Percentiles rank a stretch among this genome's conserved stretches.
phyloP scores from a whole-genome alignment of 2,888 invertebrate species.

The Lissocephala sabroskyi region DNA sequence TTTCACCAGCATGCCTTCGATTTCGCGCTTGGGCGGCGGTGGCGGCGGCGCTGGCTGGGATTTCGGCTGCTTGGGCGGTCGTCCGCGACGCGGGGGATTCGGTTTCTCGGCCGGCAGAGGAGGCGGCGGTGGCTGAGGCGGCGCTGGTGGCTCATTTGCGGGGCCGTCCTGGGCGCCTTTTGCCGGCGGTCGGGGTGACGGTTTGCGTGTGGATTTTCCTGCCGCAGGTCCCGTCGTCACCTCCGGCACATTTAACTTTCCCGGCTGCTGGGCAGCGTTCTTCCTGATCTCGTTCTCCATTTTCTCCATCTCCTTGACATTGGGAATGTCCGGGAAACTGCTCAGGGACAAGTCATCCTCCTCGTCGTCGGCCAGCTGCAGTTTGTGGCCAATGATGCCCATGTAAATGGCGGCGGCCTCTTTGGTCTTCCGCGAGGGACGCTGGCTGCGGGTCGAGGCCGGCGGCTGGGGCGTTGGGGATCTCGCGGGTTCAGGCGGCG shows the following conservation, averaged over 20 bases:
- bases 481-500: background rate
- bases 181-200: constrained; percentile 8
- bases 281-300: constrained; percentile 76
- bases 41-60: constrained; percentile 27
- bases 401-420: constrained; percentile 83
- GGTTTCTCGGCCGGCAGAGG: constrained; percentile 18
- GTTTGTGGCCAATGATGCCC: constrained; percentile 81
- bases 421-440: constrained; percentile 82
- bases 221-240: constrained; percentile 26
- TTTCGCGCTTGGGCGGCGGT: constrained; percentile 50
- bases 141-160: constrained; percentile 4
- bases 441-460: constrained; percentile 50
- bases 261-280: constrained; percentile 44
- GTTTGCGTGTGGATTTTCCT: constrained; percentile 9
- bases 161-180: background rate
- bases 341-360: constrained; percentile 78
- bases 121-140: constrained; percentile 11
- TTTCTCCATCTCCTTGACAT: constrained; percentile 77
- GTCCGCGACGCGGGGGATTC: constrained; percentile 42
- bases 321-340: constrained; percentile 80
- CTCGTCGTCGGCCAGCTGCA: constrained; percentile 77
- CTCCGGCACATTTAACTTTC: constrained; percentile 3
- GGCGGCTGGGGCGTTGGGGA: constrained; percentile 23
- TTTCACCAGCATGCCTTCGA: constrained; percentile 68
- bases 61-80: constrained; percentile 53